phyloP scores from a whole-genome alignment of 2,113 vertebrate genomes.

The Delphinus delphis region DNA sequence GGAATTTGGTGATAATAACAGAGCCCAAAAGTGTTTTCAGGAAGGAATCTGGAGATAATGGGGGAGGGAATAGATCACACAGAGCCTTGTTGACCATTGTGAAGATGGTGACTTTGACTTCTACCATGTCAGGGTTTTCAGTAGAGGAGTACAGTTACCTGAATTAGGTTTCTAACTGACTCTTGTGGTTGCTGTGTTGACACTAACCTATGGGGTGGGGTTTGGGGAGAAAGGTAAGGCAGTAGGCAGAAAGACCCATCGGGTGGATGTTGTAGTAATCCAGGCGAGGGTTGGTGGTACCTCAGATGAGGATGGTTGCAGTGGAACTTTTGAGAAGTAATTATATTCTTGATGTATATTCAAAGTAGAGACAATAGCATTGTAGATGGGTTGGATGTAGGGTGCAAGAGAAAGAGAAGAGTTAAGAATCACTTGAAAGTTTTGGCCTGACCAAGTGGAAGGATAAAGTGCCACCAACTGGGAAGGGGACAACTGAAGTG shows the following conservation, averaged over 20 bases:
- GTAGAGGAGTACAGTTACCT: not conserved
- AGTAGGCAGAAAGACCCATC: not conserved
- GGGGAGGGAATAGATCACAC: not conserved
- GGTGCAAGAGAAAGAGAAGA: not conserved
- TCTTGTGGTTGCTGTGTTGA: not conserved
- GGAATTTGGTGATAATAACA: not conserved
- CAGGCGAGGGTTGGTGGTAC: not conserved
- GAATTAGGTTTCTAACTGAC: not conserved
- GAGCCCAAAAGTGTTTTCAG: not conserved
- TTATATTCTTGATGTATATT: not conserved
- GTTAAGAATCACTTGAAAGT: not conserved
- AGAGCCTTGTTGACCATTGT: not conserved
- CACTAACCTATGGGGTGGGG: not conserved
- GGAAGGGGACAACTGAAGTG: not conserved
- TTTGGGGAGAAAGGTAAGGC: not conserved
- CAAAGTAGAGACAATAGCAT: not conserved
- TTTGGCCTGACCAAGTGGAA: not conserved
- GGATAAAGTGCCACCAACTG: not conserved
- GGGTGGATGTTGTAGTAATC: not conserved
- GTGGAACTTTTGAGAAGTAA: not conserved
- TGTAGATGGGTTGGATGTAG: not conserved
- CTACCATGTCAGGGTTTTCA: not conserved
- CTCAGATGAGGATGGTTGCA: not conserved
- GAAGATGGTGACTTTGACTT: not conserved
- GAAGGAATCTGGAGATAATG: not conserved